These are phyloP conservation scores for Neodontobutis hainanensis DNA, from an alignment of 2,113 vertebrate species.

Conservation along the genomic window DNA sequence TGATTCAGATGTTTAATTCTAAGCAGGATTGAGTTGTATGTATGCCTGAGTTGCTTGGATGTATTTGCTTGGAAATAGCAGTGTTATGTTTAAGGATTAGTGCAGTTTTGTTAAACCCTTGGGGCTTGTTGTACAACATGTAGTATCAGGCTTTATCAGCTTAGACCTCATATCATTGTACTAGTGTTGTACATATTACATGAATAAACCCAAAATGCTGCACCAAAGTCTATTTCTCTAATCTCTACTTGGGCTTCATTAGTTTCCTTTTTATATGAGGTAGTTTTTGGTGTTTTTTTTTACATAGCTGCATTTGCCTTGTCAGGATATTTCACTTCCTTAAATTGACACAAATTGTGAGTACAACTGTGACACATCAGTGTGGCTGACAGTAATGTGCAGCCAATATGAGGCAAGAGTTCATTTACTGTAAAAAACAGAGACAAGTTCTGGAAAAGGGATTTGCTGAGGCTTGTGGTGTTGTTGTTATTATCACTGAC, in stretches of 20 bases:
- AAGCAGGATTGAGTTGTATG: constrained; percentile 30
- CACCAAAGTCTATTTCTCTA: not conserved
- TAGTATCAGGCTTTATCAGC: constrained; percentile 28
- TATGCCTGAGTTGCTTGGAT: constrained; percentile 34
- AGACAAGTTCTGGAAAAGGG: constrained; percentile 46
- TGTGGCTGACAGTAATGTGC: not conserved
- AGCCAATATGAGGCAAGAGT: constrained; percentile 3
- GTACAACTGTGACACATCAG: not conserved
- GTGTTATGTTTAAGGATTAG: constrained; percentile 57
- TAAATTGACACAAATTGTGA: not conserved
- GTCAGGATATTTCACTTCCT: constrained; percentile 40
- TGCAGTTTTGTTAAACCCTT: constrained; percentile 33
- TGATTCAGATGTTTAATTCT: constrained; percentile 36
- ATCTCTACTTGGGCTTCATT: not conserved
- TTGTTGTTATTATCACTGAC: constrained; percentile 55
- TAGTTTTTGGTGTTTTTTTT: not conserved
- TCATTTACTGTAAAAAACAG: constrained; percentile 34
- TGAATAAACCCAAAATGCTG: not conserved
- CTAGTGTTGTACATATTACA: not conserved
- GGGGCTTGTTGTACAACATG: constrained; percentile 40
- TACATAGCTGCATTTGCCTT: constrained; percentile 8
- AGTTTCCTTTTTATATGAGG: constrained; percentile 31
- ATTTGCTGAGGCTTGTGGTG: constrained; percentile 43
- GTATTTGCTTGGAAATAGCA: constrained; percentile 43
- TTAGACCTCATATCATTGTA: constrained; percentile 29